Base-by-base conservation (phyloP, 2,113 vertebrate genomes). In the Corydoras sp. region DNA sequence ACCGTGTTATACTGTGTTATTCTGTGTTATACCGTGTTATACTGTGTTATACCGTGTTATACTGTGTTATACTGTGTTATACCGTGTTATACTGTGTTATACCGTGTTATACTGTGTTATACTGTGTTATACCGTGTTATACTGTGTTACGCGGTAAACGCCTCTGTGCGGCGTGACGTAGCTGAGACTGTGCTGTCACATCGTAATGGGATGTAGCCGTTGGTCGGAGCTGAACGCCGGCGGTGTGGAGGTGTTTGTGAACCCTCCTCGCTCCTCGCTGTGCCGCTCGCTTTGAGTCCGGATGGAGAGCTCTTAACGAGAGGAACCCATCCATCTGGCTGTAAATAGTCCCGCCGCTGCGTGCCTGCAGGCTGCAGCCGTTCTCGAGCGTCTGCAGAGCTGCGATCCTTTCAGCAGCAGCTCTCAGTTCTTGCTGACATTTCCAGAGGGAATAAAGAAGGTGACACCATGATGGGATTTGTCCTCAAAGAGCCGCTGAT, bases 401-500 rank as follows among this genome's bases (percentile, higher is more conserved):
- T 56, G 15, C 49, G 4, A 35, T 66, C 61, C 60, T 53, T 73
- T 51, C 2, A 49, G 48, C 18, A 24, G 50, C 32, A 15, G 61
- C 56, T 60, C 71, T 49, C 62, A 24, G 68, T 71, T 67, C 62
- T 43, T 48, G 59, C 71, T 59, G 68, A 63, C 13, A 24, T 74
- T 75, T 75, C 69, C 32, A 30, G 65, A 56, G 69, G 73, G 61
- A 75, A 63, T 68, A 66, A 64, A 69, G 60, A 65, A 65, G 70
- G 65, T 73, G 61, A 69, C 31, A 58, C 50, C 3, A 58, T 79
- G 74, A 73, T 76, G 73, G 70, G 73, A 75, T 78, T 72, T 54
- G 35, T 62, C 68, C 72, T 65, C 68, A 76, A 65, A 55, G 77
- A 49, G 55, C 59, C 62, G 65, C 74, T 76, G 77, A 76, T 69